Evolutionary conservation across 2,888 invertebrate species (phyloP), one percentile per base, ranked within the genome.

Genomic region (Synanthedon formicaeformis): DNA sequence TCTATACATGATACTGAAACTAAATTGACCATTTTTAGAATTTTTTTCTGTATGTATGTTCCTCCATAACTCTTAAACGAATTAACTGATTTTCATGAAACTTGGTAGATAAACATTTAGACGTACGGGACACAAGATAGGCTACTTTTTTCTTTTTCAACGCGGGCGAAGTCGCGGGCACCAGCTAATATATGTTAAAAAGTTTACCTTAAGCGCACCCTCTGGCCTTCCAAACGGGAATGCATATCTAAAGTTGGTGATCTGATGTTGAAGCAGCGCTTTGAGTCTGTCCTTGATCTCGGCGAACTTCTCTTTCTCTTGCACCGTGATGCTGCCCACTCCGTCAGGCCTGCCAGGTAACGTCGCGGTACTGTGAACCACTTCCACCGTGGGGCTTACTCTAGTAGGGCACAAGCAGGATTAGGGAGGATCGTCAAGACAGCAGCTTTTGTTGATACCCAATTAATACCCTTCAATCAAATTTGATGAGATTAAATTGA

Each of bases 191-290:
- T 23, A 4, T 23, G 23, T 4, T 23, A 23, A 4, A 23, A 23
- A 41, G 41, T 53, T 53, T 65, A 88, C 88, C 83, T 99, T 99
- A 59, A 99, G 88, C 51, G 98, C 96, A 52, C 99, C 99, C 81
- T 99, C 99, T 6, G 99, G 99, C 67, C 99, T 91, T 58, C 99
- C 99, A 79, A 99, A 99, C 57, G 99, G 99, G 88, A 99, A 99
- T 75, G 97, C 97, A 77, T 94, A 98, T 86, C 97, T 94, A 89
- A 99, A 99, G 90, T 99, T 98, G 27, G 99, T 99, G 70, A 99
- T 98, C 90, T 99, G 99, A 83, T 96, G 94, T 85, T 99, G 99
- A 62, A 99, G 89, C 60, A 99, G 89, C 66, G 95, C 92, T 69
- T 96, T 91, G 61, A 99, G 89, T 58, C 98, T 90, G 73, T 99